Conservation (phyloP, 2,113 vertebrate genomes). For the Pelvicachromis taeniatus region DNA sequence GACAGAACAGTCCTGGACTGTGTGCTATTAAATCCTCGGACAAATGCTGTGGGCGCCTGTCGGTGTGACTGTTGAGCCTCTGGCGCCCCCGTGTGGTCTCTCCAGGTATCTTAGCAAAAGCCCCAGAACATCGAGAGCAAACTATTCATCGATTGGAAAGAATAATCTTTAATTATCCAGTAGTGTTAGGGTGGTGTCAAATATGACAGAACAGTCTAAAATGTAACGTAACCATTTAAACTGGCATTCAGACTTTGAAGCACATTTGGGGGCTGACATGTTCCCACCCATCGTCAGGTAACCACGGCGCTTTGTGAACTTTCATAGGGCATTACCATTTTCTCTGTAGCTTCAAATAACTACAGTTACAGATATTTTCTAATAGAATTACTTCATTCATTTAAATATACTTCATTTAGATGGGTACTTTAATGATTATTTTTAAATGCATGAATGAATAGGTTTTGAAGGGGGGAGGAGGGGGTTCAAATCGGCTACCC, state of each 20-base stretch:
- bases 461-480: too few species aligned
- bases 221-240: background rate
- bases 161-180: background rate
- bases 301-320: background rate
- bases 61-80: slow-evolving; percentile 1
- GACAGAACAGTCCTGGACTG: background rate
- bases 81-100: slow-evolving; percentile 46
- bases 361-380: background rate
- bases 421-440: background rate
- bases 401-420: background rate
- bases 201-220: background rate
- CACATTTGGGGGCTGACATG: background rate
- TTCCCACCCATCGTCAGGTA: background rate
- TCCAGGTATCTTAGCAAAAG: background rate
- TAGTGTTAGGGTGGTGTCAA: background rate
- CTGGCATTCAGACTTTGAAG: background rate
- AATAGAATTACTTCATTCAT: background rate
- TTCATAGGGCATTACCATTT: background rate
- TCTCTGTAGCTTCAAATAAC: background rate
- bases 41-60: background rate
- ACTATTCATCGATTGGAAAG: background rate
- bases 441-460: background rate
- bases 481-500: too few species aligned
- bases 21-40: background rate
- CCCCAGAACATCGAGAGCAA: background rate